A percentile compares a stretch with the other conserved stretches of the same genome.
Conservation (phyloP, 2,888 invertebrate species). For the Myopa tessellatipennis region DNA sequence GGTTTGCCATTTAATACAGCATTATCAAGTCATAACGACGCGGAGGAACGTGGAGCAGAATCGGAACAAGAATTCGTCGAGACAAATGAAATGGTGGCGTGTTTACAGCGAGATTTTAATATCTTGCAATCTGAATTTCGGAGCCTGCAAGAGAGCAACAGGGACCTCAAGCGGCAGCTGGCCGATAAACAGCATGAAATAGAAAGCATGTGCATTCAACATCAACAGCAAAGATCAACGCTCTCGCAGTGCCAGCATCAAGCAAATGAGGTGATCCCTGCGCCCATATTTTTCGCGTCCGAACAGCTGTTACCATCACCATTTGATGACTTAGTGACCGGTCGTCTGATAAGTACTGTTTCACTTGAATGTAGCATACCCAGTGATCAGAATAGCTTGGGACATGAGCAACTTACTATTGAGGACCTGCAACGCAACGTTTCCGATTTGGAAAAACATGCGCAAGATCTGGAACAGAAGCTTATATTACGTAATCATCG, state of each 20-base stretch:
- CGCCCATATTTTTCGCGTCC: conserved; percentile 60
- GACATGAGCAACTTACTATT: conserved; percentile 63
- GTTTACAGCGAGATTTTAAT: conserved; percentile 48
- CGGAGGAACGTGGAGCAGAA: conserved; percentile 40
- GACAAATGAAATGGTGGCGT: conserved; percentile 45
- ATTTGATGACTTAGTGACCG: conserved; percentile 63
- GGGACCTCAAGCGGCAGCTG: conserved; percentile 51
- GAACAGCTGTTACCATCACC: conserved; percentile 57
- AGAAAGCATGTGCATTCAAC: conserved; percentile 48
- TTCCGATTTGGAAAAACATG: conserved; percentile 66
- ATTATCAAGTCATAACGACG: neutral
- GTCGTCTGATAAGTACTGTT: conserved; percentile 46
- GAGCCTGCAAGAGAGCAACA: conserved; percentile 45
- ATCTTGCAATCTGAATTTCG: conserved; percentile 46
- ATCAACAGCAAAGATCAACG: conserved; percentile 26
- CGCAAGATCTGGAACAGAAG: conserved; percentile 65
- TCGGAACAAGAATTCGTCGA: conserved; percentile 47
- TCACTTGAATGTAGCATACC: neutral
- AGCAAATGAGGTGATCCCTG: conserved; percentile 50
- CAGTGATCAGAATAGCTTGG: neutral
- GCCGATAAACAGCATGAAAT: conserved; percentile 50
- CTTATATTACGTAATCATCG: conserved; percentile 59
- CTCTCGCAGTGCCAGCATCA: conserved; percentile 18
- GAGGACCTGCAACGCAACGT: conserved; percentile 66
- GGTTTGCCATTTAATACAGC: conserved; percentile 37